These are phyloP conservation scores for Parochlus steinenii DNA, from an alignment of 2,888 invertebrate species.

Conservation along the genomic window DNA sequence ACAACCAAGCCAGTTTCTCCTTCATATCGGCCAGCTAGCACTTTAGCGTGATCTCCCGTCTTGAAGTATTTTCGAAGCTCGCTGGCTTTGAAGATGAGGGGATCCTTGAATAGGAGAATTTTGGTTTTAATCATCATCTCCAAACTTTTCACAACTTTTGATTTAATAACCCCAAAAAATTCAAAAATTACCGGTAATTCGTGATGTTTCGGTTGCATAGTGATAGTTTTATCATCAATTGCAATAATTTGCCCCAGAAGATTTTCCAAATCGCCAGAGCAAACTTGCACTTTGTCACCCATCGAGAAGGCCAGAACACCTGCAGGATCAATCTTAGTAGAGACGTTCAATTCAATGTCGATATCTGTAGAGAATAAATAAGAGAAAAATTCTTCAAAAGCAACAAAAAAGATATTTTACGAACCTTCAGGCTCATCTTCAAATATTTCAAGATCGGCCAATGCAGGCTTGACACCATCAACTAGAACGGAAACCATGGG, in stretches of 20 bases:
- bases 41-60: slow-evolving; percentile 96
- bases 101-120: slow-evolving; percentile 41
- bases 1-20: slow-evolving; percentile 96
- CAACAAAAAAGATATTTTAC: neutral
- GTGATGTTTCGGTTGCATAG: slow-evolving; percentile 94
- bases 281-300: slow-evolving; percentile 96
- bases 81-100: slow-evolving; percentile 82
- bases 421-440: slow-evolving; percentile 74
- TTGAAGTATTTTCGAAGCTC: slow-evolving; percentile 92
- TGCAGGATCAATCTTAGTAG: slow-evolving; percentile 53
- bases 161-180: too few species aligned
- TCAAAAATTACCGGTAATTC: slow-evolving; percentile 66
- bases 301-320: slow-evolving; percentile 79
- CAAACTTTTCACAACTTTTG: too few species aligned
- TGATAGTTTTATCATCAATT: slow-evolving; percentile 92
- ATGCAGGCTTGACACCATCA: slow-evolving; percentile 86
- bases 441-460: slow-evolving; percentile 88
- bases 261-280: slow-evolving; percentile 91
- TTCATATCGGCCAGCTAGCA: slow-evolving; percentile 73
- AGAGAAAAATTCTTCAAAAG: neutral
- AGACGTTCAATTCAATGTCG: slow-evolving; percentile 62
- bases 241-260: slow-evolving; percentile 90
- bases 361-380: slow-evolving; percentile 29
- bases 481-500: slow-evolving; percentile 88
- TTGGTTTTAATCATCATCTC: too few species aligned